Conservation (phyloP, 2,113 vertebrate genomes). For the Anhinga anhinga region DNA sequence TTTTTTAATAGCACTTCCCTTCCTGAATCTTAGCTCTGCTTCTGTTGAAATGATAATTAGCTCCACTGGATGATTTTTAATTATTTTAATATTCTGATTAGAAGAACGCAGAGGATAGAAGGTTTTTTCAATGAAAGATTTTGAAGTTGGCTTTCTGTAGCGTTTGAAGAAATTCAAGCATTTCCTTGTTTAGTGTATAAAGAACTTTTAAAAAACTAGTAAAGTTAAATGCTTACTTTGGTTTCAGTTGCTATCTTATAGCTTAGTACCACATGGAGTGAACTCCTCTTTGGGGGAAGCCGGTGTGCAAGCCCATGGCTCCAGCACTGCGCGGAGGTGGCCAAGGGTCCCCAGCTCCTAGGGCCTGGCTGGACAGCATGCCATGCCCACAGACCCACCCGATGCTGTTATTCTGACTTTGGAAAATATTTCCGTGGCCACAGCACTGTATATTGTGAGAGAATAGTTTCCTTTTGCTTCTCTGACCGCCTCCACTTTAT, state of each 20-base stretch:
- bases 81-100: constrained; percentile 2
- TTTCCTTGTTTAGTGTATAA: not conserved
- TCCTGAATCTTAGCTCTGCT: not conserved
- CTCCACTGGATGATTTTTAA: not conserved
- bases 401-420: rapidly evolving
- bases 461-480: not conserved
- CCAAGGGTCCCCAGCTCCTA: rapidly evolving
- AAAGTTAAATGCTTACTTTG: not conserved
- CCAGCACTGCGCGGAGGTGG: not conserved
- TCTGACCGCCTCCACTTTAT: not conserved
- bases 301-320: rapidly evolving
- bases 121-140: not conserved
- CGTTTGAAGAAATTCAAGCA: not conserved
- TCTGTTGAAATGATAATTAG: constrained; percentile 10
- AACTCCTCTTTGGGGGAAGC: not conserved
- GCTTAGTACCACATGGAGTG: rapidly evolving
- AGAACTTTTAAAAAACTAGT: not conserved
- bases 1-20: not conserved
- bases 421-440: not conserved
- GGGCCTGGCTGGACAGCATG: not conserved
- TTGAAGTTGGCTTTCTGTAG: not conserved
- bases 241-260: not conserved
- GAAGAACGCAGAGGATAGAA: not conserved
- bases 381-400: not conserved
- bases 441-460: too few species aligned